Percentiles rank a stretch among this genome's conserved stretches.
These are phyloP conservation scores for Coluber constrictor DNA, from an alignment of 2,797 vertebrate genomes.

Conservation along the genomic window DNA sequence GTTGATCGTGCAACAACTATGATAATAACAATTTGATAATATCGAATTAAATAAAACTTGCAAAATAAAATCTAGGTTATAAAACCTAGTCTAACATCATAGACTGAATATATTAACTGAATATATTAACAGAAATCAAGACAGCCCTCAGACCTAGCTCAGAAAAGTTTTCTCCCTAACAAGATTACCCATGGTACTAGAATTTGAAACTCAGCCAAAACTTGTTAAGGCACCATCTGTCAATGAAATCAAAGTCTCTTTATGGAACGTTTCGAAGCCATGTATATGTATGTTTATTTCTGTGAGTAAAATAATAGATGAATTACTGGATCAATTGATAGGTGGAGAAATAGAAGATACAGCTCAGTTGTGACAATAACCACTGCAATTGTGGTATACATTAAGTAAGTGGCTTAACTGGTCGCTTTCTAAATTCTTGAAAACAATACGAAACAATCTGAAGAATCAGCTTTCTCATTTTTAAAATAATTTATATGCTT, in stretches of 20 bases:
- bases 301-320: background rate
- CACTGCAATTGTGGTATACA: background rate
- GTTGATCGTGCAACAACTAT: background rate
- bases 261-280: background rate
- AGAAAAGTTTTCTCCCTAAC: background rate
- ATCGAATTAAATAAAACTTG: background rate
- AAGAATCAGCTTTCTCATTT: background rate
- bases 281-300: background rate
- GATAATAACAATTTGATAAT: background rate
- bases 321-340: background rate
- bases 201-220: background rate
- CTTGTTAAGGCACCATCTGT: background rate
- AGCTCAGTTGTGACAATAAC: background rate
- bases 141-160: too few relatives aligned
- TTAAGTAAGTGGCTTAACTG: too few relatives aligned
- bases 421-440: background rate
- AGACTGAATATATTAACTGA: background rate
- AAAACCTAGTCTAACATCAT: background rate
- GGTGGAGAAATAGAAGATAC: background rate
- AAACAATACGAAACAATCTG: background rate
- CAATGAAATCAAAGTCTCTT: background rate
- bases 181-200: background rate
- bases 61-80: background rate
- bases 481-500: background rate
- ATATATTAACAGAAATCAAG: background rate